These are phyloP conservation scores for Mobula birostris DNA, from an alignment of 2,113 vertebrate genomes.

Conservation along the genomic window DNA sequence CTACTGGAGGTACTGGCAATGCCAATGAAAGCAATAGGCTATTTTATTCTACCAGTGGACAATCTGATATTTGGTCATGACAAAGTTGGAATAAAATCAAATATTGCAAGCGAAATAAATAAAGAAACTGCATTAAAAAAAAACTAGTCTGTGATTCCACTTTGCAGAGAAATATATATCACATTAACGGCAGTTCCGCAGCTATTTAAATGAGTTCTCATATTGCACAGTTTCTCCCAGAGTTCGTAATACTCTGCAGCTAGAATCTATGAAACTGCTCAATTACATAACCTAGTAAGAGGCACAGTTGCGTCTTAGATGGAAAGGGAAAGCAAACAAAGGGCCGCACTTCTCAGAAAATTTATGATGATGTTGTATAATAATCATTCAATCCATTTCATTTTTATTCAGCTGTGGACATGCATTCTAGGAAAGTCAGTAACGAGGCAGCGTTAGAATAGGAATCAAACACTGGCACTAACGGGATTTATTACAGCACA, in stretches of 20 bases:
- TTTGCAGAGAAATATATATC: not conserved
- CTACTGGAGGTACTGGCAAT: not conserved
- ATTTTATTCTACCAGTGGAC: not conserved
- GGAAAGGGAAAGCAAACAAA: not conserved
- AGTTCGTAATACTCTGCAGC: not conserved
- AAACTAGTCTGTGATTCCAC: not conserved
- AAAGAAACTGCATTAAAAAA: not conserved
- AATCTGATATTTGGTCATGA: not conserved
- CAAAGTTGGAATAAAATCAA: not conserved
- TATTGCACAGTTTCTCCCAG: not conserved
- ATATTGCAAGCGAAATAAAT: not conserved
- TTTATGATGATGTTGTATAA: not conserved
- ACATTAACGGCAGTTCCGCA: not conserved
- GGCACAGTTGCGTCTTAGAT: slow-evolving; percentile 21
- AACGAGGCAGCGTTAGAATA: not conserved
- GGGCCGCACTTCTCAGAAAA: not conserved
- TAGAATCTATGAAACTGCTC: not conserved
- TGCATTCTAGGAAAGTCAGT: not conserved
- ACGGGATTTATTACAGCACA: not conserved
- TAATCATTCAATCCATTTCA: not conserved
- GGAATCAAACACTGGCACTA: not conserved
- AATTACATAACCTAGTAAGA: not conserved
- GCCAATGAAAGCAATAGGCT: not conserved
- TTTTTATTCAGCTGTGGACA: not conserved
- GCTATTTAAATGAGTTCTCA: not conserved